Conservation (phyloP, 1,140 invertebrate genomes). For the Caerostris darwini region DNA sequence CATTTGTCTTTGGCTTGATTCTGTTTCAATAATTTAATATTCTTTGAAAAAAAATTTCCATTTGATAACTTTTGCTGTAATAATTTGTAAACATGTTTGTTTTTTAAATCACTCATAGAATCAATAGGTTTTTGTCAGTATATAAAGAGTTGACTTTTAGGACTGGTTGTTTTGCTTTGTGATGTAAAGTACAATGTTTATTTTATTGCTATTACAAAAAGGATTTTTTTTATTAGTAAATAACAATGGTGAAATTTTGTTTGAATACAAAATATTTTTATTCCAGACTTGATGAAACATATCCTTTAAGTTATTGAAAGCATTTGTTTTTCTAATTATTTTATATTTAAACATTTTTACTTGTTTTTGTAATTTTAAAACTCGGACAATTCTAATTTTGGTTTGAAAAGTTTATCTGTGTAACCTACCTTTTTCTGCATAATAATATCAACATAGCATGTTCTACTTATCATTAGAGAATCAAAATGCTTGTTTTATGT, state of each 20-base stretch:
- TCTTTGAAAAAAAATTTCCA: too few species aligned
- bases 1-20: too few species aligned
- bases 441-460: background rate
- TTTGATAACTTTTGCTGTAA: too few species aligned
- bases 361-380: background rate
- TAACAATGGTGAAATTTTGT: too few species aligned
- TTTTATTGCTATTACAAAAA: background rate
- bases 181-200: background rate
- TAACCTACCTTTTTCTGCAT: background rate
- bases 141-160: too few species aligned
- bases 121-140: too few species aligned
- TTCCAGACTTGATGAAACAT: background rate
- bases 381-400: background rate
- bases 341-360: too few species aligned
- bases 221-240: too few species aligned
- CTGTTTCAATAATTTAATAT: too few species aligned
- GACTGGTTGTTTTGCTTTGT: background rate
- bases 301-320: background rate
- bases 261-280: background rate
- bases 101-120: too few species aligned
- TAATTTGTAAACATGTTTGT: too few species aligned
- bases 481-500: constrained; percentile 20
- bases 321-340: too few species aligned
- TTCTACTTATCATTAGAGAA: background rate
- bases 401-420: background rate